Base-by-base conservation (phyloP, 2,888 invertebrate genomes). In the Malacosoma neustria region DNA sequence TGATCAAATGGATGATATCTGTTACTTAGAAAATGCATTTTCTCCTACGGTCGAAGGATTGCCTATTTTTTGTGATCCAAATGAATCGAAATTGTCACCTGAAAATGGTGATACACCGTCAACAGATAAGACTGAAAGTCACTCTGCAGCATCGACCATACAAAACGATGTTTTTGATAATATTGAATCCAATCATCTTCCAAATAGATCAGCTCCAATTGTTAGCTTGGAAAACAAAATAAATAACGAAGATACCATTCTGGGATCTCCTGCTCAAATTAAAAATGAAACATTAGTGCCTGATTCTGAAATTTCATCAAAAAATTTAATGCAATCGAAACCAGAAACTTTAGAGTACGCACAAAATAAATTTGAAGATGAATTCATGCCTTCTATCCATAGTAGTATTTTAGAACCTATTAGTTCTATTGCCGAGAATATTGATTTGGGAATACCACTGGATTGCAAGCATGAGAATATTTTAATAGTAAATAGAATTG, bases 1-100 rank as follows among this genome's bases (percentile, higher is more conserved):
- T 0, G 94, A 95, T 76, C 95, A 95, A 74, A 95, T 96, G 94
- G 92, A 93, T 58, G 90, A 89, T 56, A 89, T 89, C 48, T 88
- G 88, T 48, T 87, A 89, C 48, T 76, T 89, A 51, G 89, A 89
- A 57, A 88, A 88, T 58, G 85, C 89, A 46, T 87, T 90, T 72
- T 90, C 90, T 37, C 90, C 91, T 34, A 90, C 90, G 44, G 89
- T 88, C 46, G 91, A 91, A 62, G 89, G 90, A 54, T 73, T 90
- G 54, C 85, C 85, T 45, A 77, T 72, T 52, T 82, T 85, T 56
- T 77, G 76, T 72, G 75, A 74, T 66, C 72, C 48, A 45, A 73
- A 67, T 54, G 77, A 76, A 45, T 71, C 65, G 54, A 85, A 85
- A 66, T 64, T 62, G 48, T 84, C 85, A 38, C 80, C 85, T 32